phyloP scores from a whole-genome alignment of 1,140 invertebrate genomes.

The Whitmania pigra region DNA sequence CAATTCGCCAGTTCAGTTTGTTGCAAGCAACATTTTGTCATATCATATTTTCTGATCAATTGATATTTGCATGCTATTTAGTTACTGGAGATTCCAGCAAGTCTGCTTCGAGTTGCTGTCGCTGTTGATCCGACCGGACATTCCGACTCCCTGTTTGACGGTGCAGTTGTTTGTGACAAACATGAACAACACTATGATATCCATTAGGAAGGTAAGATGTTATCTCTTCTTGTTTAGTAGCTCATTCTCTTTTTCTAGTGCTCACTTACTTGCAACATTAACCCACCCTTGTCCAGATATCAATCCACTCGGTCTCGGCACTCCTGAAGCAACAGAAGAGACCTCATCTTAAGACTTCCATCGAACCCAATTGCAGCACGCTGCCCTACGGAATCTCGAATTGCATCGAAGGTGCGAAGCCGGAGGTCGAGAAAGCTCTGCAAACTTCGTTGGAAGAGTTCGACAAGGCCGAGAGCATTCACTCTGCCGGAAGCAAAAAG shows the following conservation, averaged over 20 bases:
- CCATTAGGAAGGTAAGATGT: constrained; percentile 52
- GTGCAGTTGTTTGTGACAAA: constrained; percentile 56
- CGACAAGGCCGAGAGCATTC: too few species aligned
- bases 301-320: constrained; percentile 54
- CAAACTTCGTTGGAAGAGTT: too few species aligned
- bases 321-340: constrained; percentile 66
- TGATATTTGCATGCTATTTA: constrained; percentile 40
- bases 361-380: constrained; percentile 41
- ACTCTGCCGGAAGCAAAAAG: too few species aligned
- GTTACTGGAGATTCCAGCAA: constrained; percentile 46
- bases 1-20: constrained; percentile 13
- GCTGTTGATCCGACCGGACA: constrained; percentile 57
- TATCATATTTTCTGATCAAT: constrained; percentile 25
- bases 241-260: constrained; percentile 29
- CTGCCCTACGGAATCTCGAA: background rate
- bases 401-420: too few species aligned
- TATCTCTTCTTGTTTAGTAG: background rate
- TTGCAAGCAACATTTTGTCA: background rate
- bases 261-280: constrained; percentile 52
- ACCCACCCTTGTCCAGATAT: constrained; percentile 59
- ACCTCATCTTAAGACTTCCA: constrained; percentile 50
- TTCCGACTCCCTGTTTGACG: constrained; percentile 50
- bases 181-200: constrained; percentile 62
- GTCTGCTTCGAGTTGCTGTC: constrained; percentile 61
- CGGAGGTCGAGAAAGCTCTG: too few species aligned